A percentile compares a stretch with the other conserved stretches of the same genome.
These are phyloP conservation scores for Eremobia ochroleuca DNA, from an alignment of 2,888 invertebrate species.

Conservation along the genomic window DNA sequence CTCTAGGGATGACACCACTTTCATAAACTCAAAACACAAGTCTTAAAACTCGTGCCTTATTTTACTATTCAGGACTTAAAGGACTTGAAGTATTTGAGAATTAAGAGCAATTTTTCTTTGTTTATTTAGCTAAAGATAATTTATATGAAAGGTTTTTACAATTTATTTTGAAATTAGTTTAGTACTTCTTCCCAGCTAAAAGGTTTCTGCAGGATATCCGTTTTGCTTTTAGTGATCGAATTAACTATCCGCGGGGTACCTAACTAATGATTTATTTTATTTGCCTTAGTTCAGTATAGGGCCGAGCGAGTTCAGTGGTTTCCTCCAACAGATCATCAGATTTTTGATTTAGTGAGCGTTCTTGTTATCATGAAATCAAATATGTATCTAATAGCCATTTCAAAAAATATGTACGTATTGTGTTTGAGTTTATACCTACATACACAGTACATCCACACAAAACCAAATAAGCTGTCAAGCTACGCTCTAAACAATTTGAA, in stretches of 20 bases:
- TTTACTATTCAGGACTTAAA: neutral
- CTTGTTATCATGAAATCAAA: neutral
- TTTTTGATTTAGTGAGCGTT: neutral
- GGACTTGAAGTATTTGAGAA: neutral
- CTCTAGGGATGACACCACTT: slow-evolving; percentile 56
- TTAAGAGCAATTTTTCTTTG: slow-evolving; percentile 9
- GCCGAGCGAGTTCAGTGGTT: neutral
- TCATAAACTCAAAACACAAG: slow-evolving; percentile 64
- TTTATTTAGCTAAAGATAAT: slow-evolving; percentile 13
- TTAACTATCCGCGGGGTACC: neutral
- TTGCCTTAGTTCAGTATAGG: neutral
- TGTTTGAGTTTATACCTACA: neutral
- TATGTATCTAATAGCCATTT: neutral
- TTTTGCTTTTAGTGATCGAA: neutral
- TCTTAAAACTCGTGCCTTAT: slow-evolving; percentile 13
- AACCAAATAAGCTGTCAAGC: neutral
- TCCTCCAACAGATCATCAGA: neutral
- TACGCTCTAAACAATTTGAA: neutral
- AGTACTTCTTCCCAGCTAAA: neutral
- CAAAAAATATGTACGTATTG: neutral
- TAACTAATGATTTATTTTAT: neutral
- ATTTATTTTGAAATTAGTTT: neutral
- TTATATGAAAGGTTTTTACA: neutral
- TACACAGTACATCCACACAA: neutral
- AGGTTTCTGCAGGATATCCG: neutral